These are phyloP conservation scores for Aphodius sticticus DNA, from an alignment of 2,888 invertebrate species.

Conservation along the genomic window DNA sequence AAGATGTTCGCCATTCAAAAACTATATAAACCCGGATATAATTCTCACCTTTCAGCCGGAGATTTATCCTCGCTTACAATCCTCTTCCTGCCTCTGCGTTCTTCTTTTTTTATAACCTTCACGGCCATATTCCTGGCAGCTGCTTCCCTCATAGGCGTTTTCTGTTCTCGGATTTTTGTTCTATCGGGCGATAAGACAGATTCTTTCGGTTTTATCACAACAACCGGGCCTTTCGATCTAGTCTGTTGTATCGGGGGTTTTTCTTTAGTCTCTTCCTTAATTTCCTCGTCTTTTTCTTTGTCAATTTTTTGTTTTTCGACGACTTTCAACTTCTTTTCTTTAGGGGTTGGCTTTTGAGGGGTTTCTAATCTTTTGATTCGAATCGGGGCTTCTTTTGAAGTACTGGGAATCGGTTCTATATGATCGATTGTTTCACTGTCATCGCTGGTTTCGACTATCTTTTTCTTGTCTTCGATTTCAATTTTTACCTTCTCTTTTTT, in stretches of 20 bases:
- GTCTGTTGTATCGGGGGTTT: conserved; percentile 53
- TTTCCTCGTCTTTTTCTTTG: conserved; percentile 42
- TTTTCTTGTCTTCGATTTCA: conserved; percentile 37
- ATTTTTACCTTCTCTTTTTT: conserved; percentile 42
- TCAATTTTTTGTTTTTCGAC: conserved; percentile 40
- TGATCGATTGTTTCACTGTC: conserved; percentile 8
- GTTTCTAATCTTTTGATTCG: conserved; percentile 59
- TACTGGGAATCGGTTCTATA: conserved; percentile 34
- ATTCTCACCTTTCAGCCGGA: conserved; percentile 30
- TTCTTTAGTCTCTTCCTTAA: conserved; percentile 39
- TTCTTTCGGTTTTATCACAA: conserved; percentile 45
- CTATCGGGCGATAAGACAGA: conserved; percentile 36
- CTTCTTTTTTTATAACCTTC: conserved; percentile 51
- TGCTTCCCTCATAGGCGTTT: conserved; percentile 40
- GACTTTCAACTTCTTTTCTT: conserved; percentile 41
- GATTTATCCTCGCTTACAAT: conserved; percentile 59
- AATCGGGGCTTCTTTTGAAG: conserved; percentile 45
- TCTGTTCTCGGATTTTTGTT: conserved; percentile 40
- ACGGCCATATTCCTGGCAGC: conserved; percentile 42
- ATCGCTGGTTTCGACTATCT: conserved; percentile 47
- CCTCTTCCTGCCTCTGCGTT: conserved; percentile 55
- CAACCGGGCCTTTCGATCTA: conserved; percentile 52
- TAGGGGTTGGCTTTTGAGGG: conserved; percentile 44
- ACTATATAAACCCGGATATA: not conserved
- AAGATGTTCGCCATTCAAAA: not conserved